phyloP scores from a whole-genome alignment of 2,113 vertebrate species.

The Muntiacus muntjak region DNA sequence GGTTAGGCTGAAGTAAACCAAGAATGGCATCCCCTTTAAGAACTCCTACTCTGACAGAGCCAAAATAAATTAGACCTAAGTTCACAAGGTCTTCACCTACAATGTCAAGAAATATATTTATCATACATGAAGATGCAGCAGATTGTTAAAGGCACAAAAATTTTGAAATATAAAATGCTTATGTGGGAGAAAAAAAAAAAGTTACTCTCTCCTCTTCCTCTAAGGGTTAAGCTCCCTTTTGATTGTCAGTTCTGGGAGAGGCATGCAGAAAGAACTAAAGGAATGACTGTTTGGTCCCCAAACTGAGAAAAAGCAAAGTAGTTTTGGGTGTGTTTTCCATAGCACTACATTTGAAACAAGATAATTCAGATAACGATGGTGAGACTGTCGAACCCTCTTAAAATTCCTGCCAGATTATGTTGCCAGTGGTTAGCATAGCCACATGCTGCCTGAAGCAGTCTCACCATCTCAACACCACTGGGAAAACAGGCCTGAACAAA shows the following conservation, averaged over 20 bases:
- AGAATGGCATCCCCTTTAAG: too few species aligned
- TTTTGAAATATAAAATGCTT: neutral
- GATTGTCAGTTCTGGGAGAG: neutral
- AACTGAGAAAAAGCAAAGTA: neutral
- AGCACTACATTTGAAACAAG: neutral
- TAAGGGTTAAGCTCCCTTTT: neutral
- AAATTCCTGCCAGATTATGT: neutral
- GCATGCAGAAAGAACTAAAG: neutral
- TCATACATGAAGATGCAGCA: neutral
- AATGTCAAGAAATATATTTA: neutral
- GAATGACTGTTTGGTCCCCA: neutral
- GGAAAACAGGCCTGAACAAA: neutral
- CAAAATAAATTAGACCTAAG: neutral
- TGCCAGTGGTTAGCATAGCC: neutral
- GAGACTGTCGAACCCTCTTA: neutral
- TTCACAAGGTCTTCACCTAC: neutral
- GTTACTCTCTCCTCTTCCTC: neutral
- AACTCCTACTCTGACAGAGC: neutral
- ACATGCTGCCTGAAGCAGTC: accelerated
- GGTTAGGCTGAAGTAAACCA: neutral
- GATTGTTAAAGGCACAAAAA: neutral
- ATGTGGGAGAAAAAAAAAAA: neutral
- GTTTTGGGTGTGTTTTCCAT: neutral
- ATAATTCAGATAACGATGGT: neutral
- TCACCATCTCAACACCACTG: neutral